These are phyloP conservation scores for Anomalospiza imberbis DNA, from an alignment of 2,797 vertebrate genomes.

Conservation along the genomic window DNA sequence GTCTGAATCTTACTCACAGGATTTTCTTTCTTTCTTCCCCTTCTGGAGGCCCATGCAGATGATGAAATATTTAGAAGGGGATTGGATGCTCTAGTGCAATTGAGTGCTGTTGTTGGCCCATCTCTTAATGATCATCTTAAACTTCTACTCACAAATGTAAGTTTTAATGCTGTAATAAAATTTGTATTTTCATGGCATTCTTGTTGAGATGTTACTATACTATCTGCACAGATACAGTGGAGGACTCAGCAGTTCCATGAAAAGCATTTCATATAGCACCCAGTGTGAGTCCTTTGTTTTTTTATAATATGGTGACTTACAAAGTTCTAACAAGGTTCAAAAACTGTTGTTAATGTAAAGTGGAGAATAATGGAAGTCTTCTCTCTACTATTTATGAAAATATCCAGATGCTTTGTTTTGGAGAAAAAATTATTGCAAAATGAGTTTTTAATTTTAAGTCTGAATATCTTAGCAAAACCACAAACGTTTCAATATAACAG, in stretches of 20 bases:
- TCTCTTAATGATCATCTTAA: slow-evolving; percentile 79
- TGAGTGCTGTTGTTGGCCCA: slow-evolving; percentile 74
- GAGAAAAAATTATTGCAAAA: neutral
- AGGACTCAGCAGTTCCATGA: neutral
- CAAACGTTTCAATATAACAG: neutral
- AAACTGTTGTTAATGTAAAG: neutral
- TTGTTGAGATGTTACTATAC: neutral
- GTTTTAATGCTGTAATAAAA: slow-evolving; percentile 12
- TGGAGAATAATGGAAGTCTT: neutral
- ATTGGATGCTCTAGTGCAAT: slow-evolving; percentile 74
- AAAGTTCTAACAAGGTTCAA: neutral
- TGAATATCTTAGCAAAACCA: neutral
- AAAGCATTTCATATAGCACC: neutral
- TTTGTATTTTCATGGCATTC: neutral
- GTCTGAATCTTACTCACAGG: neutral
- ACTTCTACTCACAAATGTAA: slow-evolving; percentile 78
- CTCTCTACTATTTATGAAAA: neutral
- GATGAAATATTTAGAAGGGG: slow-evolving; percentile 78
- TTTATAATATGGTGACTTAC: neutral
- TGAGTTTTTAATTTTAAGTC: neutral
- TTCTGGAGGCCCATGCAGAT: slow-evolving; percentile 69
- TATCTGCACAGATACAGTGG: neutral
- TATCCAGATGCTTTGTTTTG: neutral
- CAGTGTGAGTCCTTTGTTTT: neutral
- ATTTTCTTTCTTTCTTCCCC: neutral